These are phyloP conservation scores for Neosilurus mollespiculum DNA, from an alignment of 2,797 vertebrate genomes.

Conservation along the genomic window DNA sequence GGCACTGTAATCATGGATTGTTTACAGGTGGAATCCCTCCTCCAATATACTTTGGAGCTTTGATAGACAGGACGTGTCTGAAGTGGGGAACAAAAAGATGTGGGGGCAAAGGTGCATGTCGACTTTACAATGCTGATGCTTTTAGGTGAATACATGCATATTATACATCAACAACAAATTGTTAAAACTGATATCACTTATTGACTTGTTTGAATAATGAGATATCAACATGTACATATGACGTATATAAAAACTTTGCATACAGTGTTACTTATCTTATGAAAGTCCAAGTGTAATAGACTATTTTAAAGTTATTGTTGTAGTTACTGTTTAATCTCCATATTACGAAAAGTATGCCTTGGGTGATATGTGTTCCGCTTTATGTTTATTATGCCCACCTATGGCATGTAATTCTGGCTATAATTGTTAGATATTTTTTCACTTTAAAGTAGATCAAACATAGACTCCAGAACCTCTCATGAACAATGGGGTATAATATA, in stretches of 20 bases:
- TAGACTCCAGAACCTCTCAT: background rate
- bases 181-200: background rate
- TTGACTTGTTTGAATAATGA: background rate
- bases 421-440: background rate
- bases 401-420: background rate
- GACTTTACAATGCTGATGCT: constrained; percentile 77
- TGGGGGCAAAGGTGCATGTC: constrained; percentile 80
- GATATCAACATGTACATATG: background rate
- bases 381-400: background rate
- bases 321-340: background rate
- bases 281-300: background rate
- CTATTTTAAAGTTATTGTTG: background rate
- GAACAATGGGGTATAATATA: background rate
- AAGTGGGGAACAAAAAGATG: constrained; percentile 85
- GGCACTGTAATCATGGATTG: background rate
- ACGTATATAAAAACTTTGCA: background rate
- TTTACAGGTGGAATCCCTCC: constrained; percentile 90
- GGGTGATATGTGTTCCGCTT: background rate
- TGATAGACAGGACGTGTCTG: constrained; percentile 90
- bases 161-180: background rate
- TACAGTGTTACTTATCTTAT: background rate
- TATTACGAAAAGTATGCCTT: background rate
- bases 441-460: background rate
- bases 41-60: constrained; percentile 86
- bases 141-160: constrained; percentile 71